phyloP scores from a whole-genome alignment of 2,888 invertebrate genomes.

The Scaptomyza flava region DNA sequence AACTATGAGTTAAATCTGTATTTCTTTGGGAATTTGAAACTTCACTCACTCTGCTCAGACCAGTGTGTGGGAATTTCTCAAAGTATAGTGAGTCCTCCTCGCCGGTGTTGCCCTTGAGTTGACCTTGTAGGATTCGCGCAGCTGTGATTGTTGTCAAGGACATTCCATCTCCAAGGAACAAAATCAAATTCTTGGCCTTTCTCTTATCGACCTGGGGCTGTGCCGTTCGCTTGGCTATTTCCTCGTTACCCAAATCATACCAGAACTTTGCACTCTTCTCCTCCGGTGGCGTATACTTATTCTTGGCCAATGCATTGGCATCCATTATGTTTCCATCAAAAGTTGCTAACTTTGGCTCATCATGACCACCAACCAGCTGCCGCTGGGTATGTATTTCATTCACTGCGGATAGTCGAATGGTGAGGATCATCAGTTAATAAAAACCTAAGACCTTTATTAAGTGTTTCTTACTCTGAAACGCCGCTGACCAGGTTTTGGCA shows the following conservation, averaged over 20 bases:
- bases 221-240: conserved; percentile 54
- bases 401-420: conserved; percentile 29
- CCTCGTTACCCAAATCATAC: conserved; percentile 62
- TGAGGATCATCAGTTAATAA: no score
- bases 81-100: conserved; percentile 87
- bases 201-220: conserved; percentile 57
- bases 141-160: conserved; percentile 88
- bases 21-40: no score
- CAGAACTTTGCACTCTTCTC: conserved; percentile 69
- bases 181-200: conserved; percentile 76
- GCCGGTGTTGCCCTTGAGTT: conserved; percentile 85
- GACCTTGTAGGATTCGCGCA: conserved; percentile 88
- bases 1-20: no score
- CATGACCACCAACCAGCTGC: conserved; percentile 50
- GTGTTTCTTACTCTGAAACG: conserved; percentile 32
- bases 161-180: conserved; percentile 88
- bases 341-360: background rate
- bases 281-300: conserved; percentile 55
- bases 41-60: conserved; percentile 86
- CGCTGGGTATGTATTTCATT: conserved; percentile 41
- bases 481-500: conserved; percentile 24
- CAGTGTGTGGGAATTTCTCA: conserved; percentile 87
- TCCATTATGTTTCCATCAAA: conserved; percentile 27
- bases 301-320: conserved; percentile 59
- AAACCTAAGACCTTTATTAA: no score